Evolutionary conservation across 2,888 invertebrate genomes (phyloP).

Genomic region (Hymenopus coronatus): DNA sequence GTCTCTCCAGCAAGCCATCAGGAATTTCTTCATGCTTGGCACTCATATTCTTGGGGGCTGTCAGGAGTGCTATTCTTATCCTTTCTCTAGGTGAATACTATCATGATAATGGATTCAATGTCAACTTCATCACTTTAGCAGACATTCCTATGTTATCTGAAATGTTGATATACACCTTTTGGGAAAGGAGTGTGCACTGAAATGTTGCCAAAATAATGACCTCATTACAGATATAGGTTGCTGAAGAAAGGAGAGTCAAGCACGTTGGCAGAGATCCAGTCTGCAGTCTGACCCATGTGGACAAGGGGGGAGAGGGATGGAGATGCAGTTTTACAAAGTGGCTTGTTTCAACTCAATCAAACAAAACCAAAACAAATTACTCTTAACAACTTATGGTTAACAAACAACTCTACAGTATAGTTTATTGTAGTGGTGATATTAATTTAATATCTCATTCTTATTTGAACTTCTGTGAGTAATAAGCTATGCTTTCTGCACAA

Average conservation of each 20-base stretch:
- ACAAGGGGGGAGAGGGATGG: not conserved
- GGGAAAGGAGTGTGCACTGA: slow-evolving; percentile 11
- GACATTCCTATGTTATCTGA: not conserved
- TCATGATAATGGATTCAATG: not conserved
- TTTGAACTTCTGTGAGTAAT: slow-evolving; percentile 18
- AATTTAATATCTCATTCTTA: slow-evolving; percentile 33
- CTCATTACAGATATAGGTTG: slow-evolving; percentile 24
- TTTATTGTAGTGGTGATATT: slow-evolving; percentile 34
- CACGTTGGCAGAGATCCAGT: slow-evolving; percentile 1
- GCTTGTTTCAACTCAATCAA: not conserved
- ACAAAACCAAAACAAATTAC: not conserved
- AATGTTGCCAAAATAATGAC: slow-evolving; percentile 28
- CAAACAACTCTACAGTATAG: slow-evolving; percentile 12
- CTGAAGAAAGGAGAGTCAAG: not conserved
- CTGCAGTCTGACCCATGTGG: not conserved
- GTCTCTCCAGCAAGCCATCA: not conserved
- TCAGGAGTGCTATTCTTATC: not conserved
- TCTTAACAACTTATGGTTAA: not conserved
- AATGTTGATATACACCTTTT: slow-evolving; percentile 3
- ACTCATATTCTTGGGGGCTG: not conserved
- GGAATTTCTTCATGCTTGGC: not conserved
- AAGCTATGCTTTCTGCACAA: slow-evolving; percentile 24
- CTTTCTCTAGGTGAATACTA: not conserved
- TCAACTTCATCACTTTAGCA: not conserved
- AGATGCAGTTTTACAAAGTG: not conserved